Evolutionary conservation across 2,888 invertebrate genomes (phyloP), one percentile per base, ranked within the genome.

Genomic region (Lycophotia porphyrea): DNA sequence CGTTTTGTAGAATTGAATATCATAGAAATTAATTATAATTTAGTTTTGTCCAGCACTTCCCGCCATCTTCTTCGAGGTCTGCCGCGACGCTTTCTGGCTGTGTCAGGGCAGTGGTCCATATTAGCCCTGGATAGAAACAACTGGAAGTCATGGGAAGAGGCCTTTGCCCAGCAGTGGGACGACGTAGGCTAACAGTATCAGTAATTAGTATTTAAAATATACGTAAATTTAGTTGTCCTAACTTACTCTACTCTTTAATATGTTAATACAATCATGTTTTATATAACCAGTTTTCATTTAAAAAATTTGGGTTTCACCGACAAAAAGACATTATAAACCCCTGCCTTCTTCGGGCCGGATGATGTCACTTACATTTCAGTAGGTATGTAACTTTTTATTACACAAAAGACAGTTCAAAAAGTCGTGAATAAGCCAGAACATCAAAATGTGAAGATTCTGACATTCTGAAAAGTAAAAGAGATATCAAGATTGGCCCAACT

Each of bases 351-450:
- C 7, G 7, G 18, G 8, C 58, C 8, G 15, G 18, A 39, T 18
- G 61, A 24, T 31, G 21, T 24, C 18, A 42, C 42, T n/a, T 42
- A n/a, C 1, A 34, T 42, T 47, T 71, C 7, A 42, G 2, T 27
- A 60, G 27, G 7, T 24, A 34, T 27, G 34, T 36, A 5, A 44
- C 24, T 24, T 42, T 9, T 5, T 31, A 15, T 27, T 5, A 42
- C 36, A 36, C n/a, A n/a, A n/a, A n/a, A n/a, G n/a, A n/a, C 1
- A 68, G 24, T 9, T 67, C 58, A n/a, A 67, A 71, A 63, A 27
- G 3, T n/a, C 39, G 2, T 34, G 8, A 60, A 49, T 34, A 49
- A 44, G 15, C 9, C 47, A 47, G 15, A 60, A 60, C 39, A 34
- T 58, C 5, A 27, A 24, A 60, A 60, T 76, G 0, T 11, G 11